Base-by-base conservation (phyloP, 2,888 invertebrate genomes). In the Leptothorax acervorum region DNA sequence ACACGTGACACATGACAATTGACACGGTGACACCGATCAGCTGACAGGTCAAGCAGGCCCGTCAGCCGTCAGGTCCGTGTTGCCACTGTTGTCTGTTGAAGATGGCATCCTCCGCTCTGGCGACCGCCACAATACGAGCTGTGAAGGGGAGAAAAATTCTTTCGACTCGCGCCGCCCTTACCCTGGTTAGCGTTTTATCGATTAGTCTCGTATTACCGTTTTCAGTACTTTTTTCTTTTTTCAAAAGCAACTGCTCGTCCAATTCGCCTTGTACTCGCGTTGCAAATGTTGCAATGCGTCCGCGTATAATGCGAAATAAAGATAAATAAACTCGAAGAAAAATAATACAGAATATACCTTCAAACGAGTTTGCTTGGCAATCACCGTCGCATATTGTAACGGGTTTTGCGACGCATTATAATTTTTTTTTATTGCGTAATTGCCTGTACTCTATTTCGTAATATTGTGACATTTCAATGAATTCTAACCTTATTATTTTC, bases 61-160 rank as follows among this genome's bases (percentile, higher is more conserved):
- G 15, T 18, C 11, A 35, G 23, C 15, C 5, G 15, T 18, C 11
- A 35, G 23, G 23, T 51, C 15, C 11, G 31, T 68, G 68, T 3
- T 28, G 8, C 9, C 23, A 23, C 23, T 23, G 23, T 23, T 23
- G 23, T 23, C 23, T 23, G 23, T 23, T 57, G 92, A 94, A 94
- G 92, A 98, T 98, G 97, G 96, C 97, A 94, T 96, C 97, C 89
- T 97, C 97, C 96, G 96, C 97, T 86, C 96, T 97, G 92, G 98
- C 97, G 85, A 97, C 98, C 94, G 99, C 99, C 45, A 98, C 98
- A 81, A 98, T 99, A 45, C 96, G 98, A 91, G 98, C 98, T 89
- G 97, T 98, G 42, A 97, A 97, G 95, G 97, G 97, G 91, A 96
- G 98, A 93, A 97, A 96, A 95, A 95, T 97, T 86, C 95, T 98